Percentiles rank a stretch among this genome's conserved stretches.
Evolutionary conservation across 2,113 vertebrate species (phyloP).

Genomic region (Amia ocellicauda): DNA sequence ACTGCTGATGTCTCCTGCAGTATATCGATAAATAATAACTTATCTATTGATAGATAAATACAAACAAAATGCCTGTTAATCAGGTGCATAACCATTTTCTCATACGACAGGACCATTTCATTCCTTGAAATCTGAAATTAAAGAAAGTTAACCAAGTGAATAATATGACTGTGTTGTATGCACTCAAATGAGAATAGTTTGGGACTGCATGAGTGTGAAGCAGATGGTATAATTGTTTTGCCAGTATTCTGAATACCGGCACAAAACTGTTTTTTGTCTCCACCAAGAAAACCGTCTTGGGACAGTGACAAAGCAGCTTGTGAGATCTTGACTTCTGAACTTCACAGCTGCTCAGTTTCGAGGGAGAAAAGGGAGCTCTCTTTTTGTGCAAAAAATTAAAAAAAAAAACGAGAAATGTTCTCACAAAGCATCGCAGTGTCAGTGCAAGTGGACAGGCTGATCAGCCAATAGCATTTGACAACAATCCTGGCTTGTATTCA

Average conservation of each 20-base stretch:
- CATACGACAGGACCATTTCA: too few relatives aligned
- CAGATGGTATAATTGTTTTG: not conserved
- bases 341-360: slow-evolving; percentile 9
- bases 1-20: too few relatives aligned
- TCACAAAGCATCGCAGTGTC: slow-evolving; percentile 1
- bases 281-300: not conserved
- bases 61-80: too few relatives aligned
- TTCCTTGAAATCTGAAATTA: too few relatives aligned
- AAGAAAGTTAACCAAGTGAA: too few relatives aligned
- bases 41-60: too few relatives aligned
- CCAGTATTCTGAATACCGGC: not conserved
- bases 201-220: too few relatives aligned
- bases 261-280: not conserved
- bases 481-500: slow-evolving; percentile 11
- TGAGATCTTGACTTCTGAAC: slow-evolving; percentile 17
- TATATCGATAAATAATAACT: too few relatives aligned
- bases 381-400: not conserved
- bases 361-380: slow-evolving; percentile 1
- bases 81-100: too few relatives aligned
- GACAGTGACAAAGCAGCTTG: not conserved
- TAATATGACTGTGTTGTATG: too few relatives aligned
- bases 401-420: not conserved
- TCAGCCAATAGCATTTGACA: slow-evolving; percentile 14
- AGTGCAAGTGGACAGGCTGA: not conserved
- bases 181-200: too few relatives aligned